phyloP scores from a whole-genome alignment of 2,797 vertebrate species.

The Helarctos malayanus region DNA sequence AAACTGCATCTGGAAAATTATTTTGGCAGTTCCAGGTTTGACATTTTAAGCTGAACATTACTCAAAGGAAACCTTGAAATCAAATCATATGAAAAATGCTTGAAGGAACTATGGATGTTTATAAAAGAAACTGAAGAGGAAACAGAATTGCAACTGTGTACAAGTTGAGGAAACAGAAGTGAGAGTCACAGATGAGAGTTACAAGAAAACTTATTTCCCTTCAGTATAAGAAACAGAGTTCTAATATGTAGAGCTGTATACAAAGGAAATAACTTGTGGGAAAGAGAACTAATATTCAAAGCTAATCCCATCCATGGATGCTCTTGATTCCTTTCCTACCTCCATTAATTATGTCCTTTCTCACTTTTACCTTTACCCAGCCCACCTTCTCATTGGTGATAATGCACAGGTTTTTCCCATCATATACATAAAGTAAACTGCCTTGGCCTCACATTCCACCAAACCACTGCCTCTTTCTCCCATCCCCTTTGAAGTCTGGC shows the following conservation, averaged over 20 bases:
- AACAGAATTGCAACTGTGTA: conserved; percentile 34
- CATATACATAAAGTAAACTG: not conserved
- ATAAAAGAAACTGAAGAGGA: conserved; percentile 72
- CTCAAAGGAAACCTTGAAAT: conserved; percentile 58
- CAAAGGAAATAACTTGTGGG: conserved; percentile 55
- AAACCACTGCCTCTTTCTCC: conserved; percentile 13
- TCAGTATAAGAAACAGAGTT: conserved; percentile 48
- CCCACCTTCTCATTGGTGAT: not conserved
- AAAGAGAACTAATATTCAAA: conserved; percentile 44
- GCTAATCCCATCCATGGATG: not conserved
- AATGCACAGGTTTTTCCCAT: not conserved
- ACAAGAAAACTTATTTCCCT: conserved; percentile 59
- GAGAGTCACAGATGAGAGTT: conserved; percentile 36
- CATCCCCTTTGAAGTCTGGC: not conserved
- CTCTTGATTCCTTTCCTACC: conserved; percentile 23
- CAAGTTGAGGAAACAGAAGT: conserved; percentile 54
- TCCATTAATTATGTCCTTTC: conserved; percentile 31
- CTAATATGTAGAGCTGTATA: conserved; percentile 58
- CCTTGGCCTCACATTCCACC: not conserved
- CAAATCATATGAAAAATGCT: conserved; percentile 63
- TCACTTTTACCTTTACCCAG: conserved; percentile 25
- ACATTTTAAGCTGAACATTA: conserved; percentile 74
- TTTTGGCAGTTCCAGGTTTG: conserved; percentile 56
- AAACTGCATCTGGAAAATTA: conserved; percentile 53
- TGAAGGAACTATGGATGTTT: conserved; percentile 69